Conservation (phyloP, 1,140 invertebrate species). For the Bombus vancouverensis region DNA sequence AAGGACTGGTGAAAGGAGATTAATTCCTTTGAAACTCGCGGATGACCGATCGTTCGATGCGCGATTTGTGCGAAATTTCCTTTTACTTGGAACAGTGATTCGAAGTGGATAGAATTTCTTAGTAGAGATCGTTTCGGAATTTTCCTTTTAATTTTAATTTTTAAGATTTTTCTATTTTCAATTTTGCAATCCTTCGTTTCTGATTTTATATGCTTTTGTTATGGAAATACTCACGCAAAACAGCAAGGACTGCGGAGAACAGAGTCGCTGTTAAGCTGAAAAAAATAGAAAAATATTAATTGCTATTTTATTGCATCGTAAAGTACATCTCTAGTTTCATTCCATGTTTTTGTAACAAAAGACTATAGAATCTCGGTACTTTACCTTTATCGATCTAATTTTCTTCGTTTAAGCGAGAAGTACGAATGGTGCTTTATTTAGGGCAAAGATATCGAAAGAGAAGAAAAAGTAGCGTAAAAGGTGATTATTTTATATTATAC, state of each 20-base stretch:
- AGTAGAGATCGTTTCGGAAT: background rate
- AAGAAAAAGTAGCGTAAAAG: background rate
- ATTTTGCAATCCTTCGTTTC: background rate
- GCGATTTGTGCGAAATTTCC: background rate
- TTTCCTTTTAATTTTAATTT: background rate
- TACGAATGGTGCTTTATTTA: background rate
- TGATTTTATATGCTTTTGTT: background rate
- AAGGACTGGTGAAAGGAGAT: background rate
- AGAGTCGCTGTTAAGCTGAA: constrained; percentile 70
- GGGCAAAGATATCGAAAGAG: background rate
- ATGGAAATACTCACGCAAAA: constrained; percentile 75
- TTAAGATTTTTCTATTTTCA: background rate
- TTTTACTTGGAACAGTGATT: background rate
- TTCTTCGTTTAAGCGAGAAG: background rate
- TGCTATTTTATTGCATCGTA: background rate
- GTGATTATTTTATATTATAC: background rate
- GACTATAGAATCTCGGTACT: background rate
- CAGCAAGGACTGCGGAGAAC: constrained; percentile 57
- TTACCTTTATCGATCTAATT: background rate
- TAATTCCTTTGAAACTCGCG: background rate
- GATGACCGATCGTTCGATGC: background rate
- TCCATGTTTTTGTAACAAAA: too few species aligned
- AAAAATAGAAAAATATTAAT: background rate
- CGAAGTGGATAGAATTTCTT: background rate
- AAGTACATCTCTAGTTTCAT: too few species aligned